Evolutionary conservation across 1,140 invertebrate species (phyloP).

Genomic region (Drosophila willistoni): DNA sequence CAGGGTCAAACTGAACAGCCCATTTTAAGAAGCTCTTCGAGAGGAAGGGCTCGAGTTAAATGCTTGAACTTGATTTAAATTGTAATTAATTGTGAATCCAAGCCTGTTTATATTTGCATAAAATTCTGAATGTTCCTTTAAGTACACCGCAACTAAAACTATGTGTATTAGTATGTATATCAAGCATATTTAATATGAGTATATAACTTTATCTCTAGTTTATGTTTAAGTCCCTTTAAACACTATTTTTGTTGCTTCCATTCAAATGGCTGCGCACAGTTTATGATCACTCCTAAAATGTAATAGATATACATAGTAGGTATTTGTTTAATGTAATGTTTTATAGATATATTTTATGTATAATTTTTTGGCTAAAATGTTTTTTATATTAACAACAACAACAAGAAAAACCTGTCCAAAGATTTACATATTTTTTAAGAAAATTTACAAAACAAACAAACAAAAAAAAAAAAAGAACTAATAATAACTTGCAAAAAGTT

Average conservation of each 20-base stretch:
- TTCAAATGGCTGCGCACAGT: slow-evolving; percentile 26
- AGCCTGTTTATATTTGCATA: not conserved
- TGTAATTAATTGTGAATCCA: not conserved
- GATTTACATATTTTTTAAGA: slow-evolving; percentile 68
- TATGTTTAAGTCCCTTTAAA: slow-evolving; percentile 10
- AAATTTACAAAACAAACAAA: slow-evolving; percentile 36
- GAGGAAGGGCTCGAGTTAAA: not conserved
- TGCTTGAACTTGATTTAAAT: not conserved
- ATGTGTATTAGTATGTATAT: slow-evolving; percentile 23
- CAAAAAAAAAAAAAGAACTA: slow-evolving; percentile 19
- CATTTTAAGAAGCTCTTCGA: not conserved
- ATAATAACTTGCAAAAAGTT: slow-evolving; percentile 26
- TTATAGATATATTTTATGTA: slow-evolving; percentile 17
- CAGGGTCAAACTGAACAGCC: too few species aligned
- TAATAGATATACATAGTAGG: slow-evolving; percentile 9
- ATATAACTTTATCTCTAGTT: slow-evolving; percentile 26
- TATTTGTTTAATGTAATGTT: not conserved
- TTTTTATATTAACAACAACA: slow-evolving; percentile 31
- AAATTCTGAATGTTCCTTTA: slow-evolving; percentile 45
- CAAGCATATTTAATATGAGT: slow-evolving; percentile 43
- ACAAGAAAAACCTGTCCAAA: slow-evolving; percentile 58
- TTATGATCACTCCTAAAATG: not conserved
- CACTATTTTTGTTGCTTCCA: slow-evolving; percentile 38
- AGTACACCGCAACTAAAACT: slow-evolving; percentile 31
- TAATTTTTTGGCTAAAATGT: slow-evolving; percentile 60